These are phyloP conservation scores for Probaryconus sp. DNA, from an alignment of 1,140 invertebrate genomes.

Conservation along the genomic window DNA sequence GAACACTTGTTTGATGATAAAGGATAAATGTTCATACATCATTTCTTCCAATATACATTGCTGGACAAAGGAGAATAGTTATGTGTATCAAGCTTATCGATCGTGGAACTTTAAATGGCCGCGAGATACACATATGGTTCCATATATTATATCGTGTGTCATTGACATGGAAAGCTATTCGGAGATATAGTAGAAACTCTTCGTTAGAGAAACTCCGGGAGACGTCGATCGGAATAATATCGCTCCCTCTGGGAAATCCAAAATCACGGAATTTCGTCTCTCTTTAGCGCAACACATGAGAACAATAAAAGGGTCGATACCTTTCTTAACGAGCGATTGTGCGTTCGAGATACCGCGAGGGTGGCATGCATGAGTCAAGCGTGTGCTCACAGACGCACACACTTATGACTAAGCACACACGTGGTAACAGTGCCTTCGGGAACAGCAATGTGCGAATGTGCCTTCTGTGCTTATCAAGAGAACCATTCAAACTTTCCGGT, in stretches of 20 bases:
- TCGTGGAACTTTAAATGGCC: background rate
- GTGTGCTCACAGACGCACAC: conserved; percentile 16
- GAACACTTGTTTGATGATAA: conserved; percentile 2
- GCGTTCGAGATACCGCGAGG: conserved; percentile 56
- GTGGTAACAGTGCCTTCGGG: conserved; percentile 16
- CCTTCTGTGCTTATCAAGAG: conserved; percentile 43
- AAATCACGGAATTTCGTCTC: conserved; percentile 58
- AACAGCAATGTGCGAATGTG: conserved; percentile 35
- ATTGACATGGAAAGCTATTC: conserved; percentile 19
- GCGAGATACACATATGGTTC: conserved; percentile 25
- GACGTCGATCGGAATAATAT: conserved; percentile 51
- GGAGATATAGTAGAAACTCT: conserved; percentile 39
- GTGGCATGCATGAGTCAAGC: conserved; percentile 20
- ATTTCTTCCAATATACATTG: too few relatives aligned
- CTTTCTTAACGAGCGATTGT: conserved; percentile 69
- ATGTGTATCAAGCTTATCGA: too few relatives aligned
- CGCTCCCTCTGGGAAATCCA: conserved; percentile 41
- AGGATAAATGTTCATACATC: too few relatives aligned
- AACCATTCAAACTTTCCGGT: conserved; percentile 58
- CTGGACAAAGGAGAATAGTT: too few relatives aligned
- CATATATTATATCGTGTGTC: conserved; percentile 39
- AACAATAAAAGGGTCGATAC: conserved; percentile 52
- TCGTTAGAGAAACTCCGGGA: conserved; percentile 43
- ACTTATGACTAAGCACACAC: conserved; percentile 9
- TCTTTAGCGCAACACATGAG: conserved; percentile 45